These are phyloP conservation scores for Euphydryas editha DNA, from an alignment of 2,888 invertebrate species.

Conservation along the genomic window DNA sequence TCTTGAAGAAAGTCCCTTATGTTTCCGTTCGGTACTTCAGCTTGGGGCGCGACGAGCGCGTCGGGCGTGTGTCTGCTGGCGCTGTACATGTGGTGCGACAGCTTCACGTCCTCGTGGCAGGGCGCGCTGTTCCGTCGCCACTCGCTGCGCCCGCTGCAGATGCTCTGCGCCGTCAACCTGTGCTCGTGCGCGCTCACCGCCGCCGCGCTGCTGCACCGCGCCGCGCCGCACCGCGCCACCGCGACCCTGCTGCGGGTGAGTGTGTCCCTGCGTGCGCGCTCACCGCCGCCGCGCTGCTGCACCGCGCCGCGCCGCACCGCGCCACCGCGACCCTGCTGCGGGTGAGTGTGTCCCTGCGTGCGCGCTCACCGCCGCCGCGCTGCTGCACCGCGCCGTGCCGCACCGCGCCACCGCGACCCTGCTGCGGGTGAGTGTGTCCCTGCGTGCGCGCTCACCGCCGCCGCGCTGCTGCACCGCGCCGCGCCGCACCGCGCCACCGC, in stretches of 20 bases:
- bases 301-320: slow-evolving; percentile 26
- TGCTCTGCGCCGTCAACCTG: slow-evolving; percentile 93
- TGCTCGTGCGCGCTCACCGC: slow-evolving; percentile 95
- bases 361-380: neutral
- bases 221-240: slow-evolving; percentile 62
- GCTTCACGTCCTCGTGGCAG: slow-evolving; percentile 99
- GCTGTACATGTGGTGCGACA: slow-evolving; percentile 97
- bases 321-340: slow-evolving; percentile 61
- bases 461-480: too few relatives aligned
- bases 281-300: slow-evolving; percentile 44
- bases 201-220: slow-evolving; percentile 87
- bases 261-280: slow-evolving; percentile 45
- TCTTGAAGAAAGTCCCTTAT: too few relatives aligned
- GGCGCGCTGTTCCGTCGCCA: slow-evolving; percentile 93
- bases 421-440: neutral
- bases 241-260: slow-evolving; percentile 51
- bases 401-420: neutral
- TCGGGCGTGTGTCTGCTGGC: slow-evolving; percentile 93
- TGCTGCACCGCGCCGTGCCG: too few relatives aligned
- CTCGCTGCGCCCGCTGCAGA: slow-evolving; percentile 64
- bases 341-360: neutral
- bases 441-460: neutral
- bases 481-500: neutral
- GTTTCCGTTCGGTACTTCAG: slow-evolving; percentile 49
- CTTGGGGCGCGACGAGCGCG: slow-evolving; percentile 88